phyloP scores from a whole-genome alignment of 2,888 invertebrate genomes.

The Aricia artaxerxes region DNA sequence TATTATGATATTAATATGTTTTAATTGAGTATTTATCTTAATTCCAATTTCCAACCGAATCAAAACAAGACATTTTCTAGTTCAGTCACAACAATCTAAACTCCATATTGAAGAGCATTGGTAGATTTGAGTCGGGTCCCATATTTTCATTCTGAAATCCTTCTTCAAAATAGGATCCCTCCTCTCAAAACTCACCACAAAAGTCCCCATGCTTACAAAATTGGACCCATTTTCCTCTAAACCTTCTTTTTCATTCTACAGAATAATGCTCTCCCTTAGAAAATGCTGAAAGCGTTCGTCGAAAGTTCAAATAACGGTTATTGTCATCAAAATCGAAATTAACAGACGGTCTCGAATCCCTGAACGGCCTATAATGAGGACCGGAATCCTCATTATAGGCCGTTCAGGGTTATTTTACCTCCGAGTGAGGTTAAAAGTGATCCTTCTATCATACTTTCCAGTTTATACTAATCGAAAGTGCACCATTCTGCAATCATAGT shows the following conservation, averaged over 20 bases:
- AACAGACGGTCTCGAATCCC: background rate
- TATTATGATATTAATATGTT: too few species aligned
- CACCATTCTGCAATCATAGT: too few species aligned
- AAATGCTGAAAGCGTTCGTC: background rate
- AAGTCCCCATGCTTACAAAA: background rate
- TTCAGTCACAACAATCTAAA: too few species aligned
- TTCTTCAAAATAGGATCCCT: background rate
- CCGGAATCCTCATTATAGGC: background rate
- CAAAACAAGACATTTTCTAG: too few species aligned
- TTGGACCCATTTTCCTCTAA: background rate
- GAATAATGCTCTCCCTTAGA: background rate
- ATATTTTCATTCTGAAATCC: background rate
- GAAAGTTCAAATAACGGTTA: background rate
- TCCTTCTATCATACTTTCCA: background rate
- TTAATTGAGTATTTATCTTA: too few species aligned
- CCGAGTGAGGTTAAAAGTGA: background rate
- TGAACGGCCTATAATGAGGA: background rate
- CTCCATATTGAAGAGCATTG: too few species aligned
- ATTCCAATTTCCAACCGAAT: too few species aligned
- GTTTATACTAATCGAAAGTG: too few species aligned
- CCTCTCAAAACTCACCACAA: background rate
- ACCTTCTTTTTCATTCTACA: background rate
- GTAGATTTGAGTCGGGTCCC: too few species aligned
- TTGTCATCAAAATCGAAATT: slow-evolving; percentile 8
- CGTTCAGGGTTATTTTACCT: background rate